Conservation (phyloP, 2,797 vertebrate species). For the Xenopus petersii region DNA sequence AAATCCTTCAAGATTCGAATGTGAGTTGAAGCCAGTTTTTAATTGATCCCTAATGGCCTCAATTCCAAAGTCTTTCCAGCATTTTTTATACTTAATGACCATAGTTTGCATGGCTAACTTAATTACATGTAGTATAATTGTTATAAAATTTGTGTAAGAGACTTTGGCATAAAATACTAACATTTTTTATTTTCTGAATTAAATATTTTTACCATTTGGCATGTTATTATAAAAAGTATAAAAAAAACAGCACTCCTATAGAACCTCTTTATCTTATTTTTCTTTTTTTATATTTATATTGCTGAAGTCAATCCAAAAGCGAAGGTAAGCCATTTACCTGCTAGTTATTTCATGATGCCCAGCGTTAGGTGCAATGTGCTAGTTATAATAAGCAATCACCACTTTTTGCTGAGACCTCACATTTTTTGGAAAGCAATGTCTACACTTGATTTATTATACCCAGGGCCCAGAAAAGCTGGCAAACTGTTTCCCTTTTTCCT, state of each 20-base stretch:
- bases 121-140: neutral
- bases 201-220: too few species aligned
- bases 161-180: neutral
- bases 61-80: neutral
- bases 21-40: neutral
- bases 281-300: neutral
- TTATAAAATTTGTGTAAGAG: neutral
- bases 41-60: neutral
- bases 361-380: slow-evolving; percentile 16
- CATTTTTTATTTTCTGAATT: too few species aligned
- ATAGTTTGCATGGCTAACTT: neutral
- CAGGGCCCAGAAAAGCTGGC: slow-evolving; percentile 31
- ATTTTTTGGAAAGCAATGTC: slow-evolving; percentile 43
- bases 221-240: too few species aligned
- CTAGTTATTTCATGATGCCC: slow-evolving; percentile 19
- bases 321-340: slow-evolving; percentile 14
- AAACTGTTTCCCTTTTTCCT: slow-evolving; percentile 48
- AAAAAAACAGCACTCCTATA: neutral
- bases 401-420: slow-evolving; percentile 44
- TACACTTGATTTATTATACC: slow-evolving; percentile 45
- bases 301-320: neutral
- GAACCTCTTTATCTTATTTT: neutral
- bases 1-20: neutral
- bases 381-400: slow-evolving; percentile 38
- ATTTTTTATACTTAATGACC: neutral